Evolutionary conservation across 1,140 invertebrate genomes (phyloP).

Genomic region (Pachypsylla venusta): DNA sequence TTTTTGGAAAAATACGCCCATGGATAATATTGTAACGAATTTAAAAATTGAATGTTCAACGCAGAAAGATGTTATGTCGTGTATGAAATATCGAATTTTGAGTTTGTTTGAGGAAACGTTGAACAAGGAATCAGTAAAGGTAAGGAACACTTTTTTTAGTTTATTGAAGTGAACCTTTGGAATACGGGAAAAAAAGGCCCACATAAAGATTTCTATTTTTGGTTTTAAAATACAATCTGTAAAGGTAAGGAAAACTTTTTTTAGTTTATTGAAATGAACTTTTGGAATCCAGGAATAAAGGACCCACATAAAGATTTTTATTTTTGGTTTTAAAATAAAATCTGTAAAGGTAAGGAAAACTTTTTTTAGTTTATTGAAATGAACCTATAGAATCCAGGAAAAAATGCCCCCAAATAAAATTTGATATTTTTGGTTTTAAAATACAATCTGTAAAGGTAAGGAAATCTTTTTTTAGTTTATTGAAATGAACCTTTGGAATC

Average conservation of each 20-base stretch:
- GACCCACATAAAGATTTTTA: too few relatives aligned
- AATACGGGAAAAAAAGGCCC: too few relatives aligned
- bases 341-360: conserved; percentile 46
- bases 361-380: neutral
- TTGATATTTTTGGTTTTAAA: too few relatives aligned
- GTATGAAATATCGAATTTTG: conserved; percentile 64
- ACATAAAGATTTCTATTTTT: too few relatives aligned
- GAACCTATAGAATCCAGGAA: too few relatives aligned
- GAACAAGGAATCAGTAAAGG: conserved; percentile 59
- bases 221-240: too few relatives aligned
- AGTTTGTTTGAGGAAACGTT: conserved; percentile 58
- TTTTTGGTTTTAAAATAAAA: too few relatives aligned
- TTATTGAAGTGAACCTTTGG: too few relatives aligned
- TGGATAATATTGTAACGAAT: conserved; percentile 55
- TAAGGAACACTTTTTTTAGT: conserved; percentile 28
- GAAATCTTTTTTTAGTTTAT: conserved; percentile 5
- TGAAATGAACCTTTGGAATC: too few relatives aligned
- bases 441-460: conserved; percentile 55
- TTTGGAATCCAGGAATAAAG: too few relatives aligned
- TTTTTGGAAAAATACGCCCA: conserved; percentile 48
- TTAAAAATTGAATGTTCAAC: conserved; percentile 50
- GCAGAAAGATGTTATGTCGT: conserved; percentile 58
- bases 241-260: conserved; percentile 38
- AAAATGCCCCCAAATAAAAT: too few relatives aligned
- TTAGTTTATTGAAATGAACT: neutral